Conservation (phyloP, 2,113 vertebrate species). For the Dolichotis patagonum region DNA sequence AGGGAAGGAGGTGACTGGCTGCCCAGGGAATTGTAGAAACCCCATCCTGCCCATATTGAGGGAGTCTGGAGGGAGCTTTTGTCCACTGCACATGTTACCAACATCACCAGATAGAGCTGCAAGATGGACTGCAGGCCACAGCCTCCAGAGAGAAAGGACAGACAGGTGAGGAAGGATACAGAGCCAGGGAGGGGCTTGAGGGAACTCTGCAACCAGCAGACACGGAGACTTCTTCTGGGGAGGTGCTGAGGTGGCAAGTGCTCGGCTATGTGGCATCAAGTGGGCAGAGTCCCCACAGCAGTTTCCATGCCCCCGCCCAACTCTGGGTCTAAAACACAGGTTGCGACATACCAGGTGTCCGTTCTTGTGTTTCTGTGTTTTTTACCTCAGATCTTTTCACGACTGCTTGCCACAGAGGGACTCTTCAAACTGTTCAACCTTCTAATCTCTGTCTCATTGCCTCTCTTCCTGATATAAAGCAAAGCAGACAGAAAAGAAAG, state of each 20-base stretch:
- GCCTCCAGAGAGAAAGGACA: too few relatives aligned
- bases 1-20: not conserved
- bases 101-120: not conserved
- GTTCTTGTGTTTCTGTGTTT: not conserved
- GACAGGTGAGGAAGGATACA: not conserved
- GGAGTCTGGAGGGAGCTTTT: not conserved
- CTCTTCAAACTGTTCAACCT: conserved; percentile 61
- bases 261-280: not conserved
- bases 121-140: too few relatives aligned
- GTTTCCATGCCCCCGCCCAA: not conserved
- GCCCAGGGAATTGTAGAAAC: not conserved
- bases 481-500: not conserved
- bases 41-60: too few relatives aligned
- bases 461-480: conserved; percentile 58
- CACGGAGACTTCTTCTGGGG: not conserved
- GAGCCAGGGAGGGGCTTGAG: not conserved
- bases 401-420: conserved; percentile 33
- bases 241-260: not conserved
- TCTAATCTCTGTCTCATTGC: conserved; percentile 53
- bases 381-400: conserved; percentile 41
- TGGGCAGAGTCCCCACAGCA: not conserved
- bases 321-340: not conserved
- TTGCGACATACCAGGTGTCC: not conserved
- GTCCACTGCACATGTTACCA: not conserved
- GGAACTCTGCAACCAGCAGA: not conserved